A percentile compares a stretch with the other conserved stretches of the same genome.
These are phyloP conservation scores for Zaprionus bogoriensis DNA, from an alignment of 2,888 invertebrate species.

Conservation along the genomic window DNA sequence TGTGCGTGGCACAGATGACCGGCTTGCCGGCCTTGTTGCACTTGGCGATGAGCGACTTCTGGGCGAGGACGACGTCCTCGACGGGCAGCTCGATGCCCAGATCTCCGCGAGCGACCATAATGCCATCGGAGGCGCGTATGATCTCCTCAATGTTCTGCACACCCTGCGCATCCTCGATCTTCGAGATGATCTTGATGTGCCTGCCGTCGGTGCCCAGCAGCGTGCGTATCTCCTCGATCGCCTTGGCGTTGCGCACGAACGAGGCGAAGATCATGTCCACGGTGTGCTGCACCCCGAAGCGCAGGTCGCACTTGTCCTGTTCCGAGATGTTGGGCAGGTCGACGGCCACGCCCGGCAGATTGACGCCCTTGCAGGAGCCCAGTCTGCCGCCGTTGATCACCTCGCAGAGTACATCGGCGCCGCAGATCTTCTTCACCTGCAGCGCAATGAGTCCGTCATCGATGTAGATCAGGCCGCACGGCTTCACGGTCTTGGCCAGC, in stretches of 20 bases:
- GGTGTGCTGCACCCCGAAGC: constrained; percentile 94
- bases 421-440: constrained; percentile 88
- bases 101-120: constrained; percentile 99
- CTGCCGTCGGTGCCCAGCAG: constrained; percentile 94
- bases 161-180: constrained; percentile 99
- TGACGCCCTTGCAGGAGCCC: constrained; percentile 97
- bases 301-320: constrained; percentile 94
- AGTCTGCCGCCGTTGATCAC: constrained; percentile 97
- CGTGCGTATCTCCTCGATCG: constrained; percentile 91
- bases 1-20: constrained; percentile 98
- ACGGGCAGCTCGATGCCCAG: constrained; percentile 98
- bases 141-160: constrained; percentile 96
- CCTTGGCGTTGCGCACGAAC: constrained; percentile 95
- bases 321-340: constrained; percentile 98
- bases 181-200: constrained; percentile 89
- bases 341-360: constrained; percentile 96
- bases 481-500: constrained; percentile 93
- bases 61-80: constrained; percentile 97
- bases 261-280: constrained; percentile 97
- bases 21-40: constrained; percentile 98
- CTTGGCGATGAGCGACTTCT: constrained; percentile 97
- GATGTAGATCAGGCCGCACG: constrained; percentile 93
- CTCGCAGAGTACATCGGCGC: constrained; percentile 87
- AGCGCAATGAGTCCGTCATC: constrained; percentile 98
- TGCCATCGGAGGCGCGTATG: constrained; percentile 95